These are phyloP conservation scores for Zaprionus ghesquierei DNA, from an alignment of 1,140 invertebrate species.

Conservation along the genomic window DNA sequence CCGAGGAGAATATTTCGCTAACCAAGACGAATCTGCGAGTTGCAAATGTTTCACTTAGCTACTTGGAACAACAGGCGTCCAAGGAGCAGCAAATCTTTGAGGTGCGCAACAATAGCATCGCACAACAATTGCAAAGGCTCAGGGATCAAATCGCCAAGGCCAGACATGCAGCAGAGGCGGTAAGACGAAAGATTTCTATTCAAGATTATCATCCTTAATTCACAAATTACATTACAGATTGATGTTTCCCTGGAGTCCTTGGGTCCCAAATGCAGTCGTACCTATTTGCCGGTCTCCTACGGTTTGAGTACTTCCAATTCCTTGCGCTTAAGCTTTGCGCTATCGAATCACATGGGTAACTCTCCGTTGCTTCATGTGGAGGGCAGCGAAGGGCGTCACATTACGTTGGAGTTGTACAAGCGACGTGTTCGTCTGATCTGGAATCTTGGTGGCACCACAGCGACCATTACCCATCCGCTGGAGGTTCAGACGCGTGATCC, in stretches of 20 bases:
- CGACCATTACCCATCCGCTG: slow-evolving; percentile 86
- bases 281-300: slow-evolving; percentile 86
- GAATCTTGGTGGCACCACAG: slow-evolving; percentile 89
- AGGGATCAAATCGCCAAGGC: slow-evolving; percentile 90
- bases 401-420: slow-evolving; percentile 91
- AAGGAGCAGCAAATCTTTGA: slow-evolving; percentile 85
- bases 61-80: slow-evolving; percentile 83
- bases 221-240: slow-evolving; percentile 85
- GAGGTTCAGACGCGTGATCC: slow-evolving; percentile 84
- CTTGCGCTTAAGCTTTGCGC: slow-evolving; percentile 87
- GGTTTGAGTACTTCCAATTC: slow-evolving; percentile 88
- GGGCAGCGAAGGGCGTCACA: slow-evolving; percentile 86
- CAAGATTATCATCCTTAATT: background rate
- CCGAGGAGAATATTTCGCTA: slow-evolving; percentile 78
- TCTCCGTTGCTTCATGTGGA: slow-evolving; percentile 83
- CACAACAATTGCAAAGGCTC: slow-evolving; percentile 86
- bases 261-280: slow-evolving; percentile 88
- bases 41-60: slow-evolving; percentile 84
- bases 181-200: slow-evolving; percentile 82
- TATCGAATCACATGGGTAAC: slow-evolving; percentile 83
- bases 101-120: slow-evolving; percentile 85
- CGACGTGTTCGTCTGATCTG: slow-evolving; percentile 89
- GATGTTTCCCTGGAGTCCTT: slow-evolving; percentile 89
- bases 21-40: slow-evolving; percentile 72
- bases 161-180: slow-evolving; percentile 90